Conservation (phyloP, 1,140 invertebrate genomes). For the Drosophila aff. region DNA sequence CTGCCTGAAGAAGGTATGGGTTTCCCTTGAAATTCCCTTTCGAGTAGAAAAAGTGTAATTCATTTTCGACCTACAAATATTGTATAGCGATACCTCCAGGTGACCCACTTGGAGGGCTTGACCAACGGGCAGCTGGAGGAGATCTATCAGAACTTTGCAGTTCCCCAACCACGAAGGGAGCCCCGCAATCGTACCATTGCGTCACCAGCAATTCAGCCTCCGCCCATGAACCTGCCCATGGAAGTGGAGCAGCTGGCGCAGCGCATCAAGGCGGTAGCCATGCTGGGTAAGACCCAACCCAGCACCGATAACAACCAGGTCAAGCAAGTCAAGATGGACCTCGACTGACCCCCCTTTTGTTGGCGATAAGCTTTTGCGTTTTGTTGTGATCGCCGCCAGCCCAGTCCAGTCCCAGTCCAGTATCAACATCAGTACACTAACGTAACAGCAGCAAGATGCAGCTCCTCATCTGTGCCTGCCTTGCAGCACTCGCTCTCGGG, state of each 20-base stretch:
- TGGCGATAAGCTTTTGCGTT: conserved; percentile 4
- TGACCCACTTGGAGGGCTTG: conserved; percentile 24
- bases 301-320: background rate
- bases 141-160: conserved; percentile 50
- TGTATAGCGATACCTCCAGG: background rate
- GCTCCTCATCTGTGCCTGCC: background rate
- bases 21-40: no score
- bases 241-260: conserved; percentile 36
- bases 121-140: conserved; percentile 26
- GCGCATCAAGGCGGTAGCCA: conserved; percentile 32
- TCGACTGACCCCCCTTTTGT: conserved; percentile 1
- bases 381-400: background rate
- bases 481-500: background rate
- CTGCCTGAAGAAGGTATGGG: background rate
- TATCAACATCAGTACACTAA: background rate
- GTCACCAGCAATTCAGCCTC: background rate
- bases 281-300: conserved; percentile 31
- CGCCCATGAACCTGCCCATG: background rate
- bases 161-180: conserved; percentile 48
- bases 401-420: no score
- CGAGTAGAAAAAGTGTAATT: no score
- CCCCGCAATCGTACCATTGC: conserved; percentile 13
- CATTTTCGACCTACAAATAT: fast-evolving
- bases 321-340: conserved; percentile 52
- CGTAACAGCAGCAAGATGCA: background rate